Evolutionary conservation across 2,888 invertebrate species (phyloP).

Genomic region (Alviniconcha strummeri): DNA sequence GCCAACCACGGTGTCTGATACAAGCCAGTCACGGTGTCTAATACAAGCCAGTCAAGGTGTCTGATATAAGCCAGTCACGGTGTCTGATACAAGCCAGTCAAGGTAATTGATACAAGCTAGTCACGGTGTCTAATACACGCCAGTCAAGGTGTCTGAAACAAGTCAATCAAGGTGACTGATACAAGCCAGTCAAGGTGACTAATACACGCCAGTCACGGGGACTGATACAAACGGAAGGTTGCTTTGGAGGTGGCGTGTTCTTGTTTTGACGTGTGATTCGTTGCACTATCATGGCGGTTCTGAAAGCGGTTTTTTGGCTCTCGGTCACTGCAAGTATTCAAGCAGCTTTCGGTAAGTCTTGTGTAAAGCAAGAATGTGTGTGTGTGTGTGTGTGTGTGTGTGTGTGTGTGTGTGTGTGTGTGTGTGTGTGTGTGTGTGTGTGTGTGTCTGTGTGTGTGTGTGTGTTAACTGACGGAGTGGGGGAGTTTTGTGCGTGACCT

Average conservation of each 20-base stretch:
- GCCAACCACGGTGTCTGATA: too few relatives aligned
- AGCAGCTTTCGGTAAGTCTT: background rate
- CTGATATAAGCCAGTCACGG: too few relatives aligned
- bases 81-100: too few relatives aligned
- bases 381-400: background rate
- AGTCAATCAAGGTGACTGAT: too few relatives aligned
- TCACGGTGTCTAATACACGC: too few relatives aligned
- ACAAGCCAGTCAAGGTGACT: too few relatives aligned
- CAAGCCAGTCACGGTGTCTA: too few relatives aligned
- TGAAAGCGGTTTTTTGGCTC: too few relatives aligned
- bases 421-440: background rate
- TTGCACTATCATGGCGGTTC: background rate
- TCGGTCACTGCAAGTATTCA: background rate
- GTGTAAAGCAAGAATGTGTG: background rate
- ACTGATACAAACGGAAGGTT: background rate
- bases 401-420: background rate
- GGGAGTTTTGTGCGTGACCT: background rate
- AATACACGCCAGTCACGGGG: too few relatives aligned
- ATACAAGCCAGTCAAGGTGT: too few relatives aligned
- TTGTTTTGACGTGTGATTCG: background rate
- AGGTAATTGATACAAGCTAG: too few relatives aligned
- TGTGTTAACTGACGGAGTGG: background rate
- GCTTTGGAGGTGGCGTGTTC: background rate
- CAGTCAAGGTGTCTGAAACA: too few relatives aligned
- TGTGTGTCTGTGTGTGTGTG: background rate